Conservation (phyloP, 2,888 invertebrate genomes). For the Lypha dubia region DNA sequence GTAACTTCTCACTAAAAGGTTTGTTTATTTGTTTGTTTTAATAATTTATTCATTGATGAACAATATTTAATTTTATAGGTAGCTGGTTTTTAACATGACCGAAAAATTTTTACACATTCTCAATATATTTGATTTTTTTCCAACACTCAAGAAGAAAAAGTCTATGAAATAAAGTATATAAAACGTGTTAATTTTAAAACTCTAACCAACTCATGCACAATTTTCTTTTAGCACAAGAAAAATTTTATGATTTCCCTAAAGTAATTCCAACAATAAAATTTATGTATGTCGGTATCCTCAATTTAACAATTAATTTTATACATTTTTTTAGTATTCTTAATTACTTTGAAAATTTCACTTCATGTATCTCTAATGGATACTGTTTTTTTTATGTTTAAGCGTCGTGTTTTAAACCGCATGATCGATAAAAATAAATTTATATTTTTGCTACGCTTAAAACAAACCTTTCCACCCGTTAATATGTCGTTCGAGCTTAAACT, state of each 20-base stretch:
- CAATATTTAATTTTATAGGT: not conserved
- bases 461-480: slow-evolving; percentile 54
- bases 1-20: not conserved
- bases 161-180: not conserved
- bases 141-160: not conserved
- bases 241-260: too few species aligned
- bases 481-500: slow-evolving; percentile 78
- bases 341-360: slow-evolving; percentile 34
- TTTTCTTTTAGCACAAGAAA: not conserved
- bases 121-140: too few species aligned
- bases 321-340: not conserved
- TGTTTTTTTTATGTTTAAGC: slow-evolving; percentile 6
- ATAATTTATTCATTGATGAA: slow-evolving; percentile 2
- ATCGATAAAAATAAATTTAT: slow-evolving; percentile 32
- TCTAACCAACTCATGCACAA: not conserved
- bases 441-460: slow-evolving; percentile 21
- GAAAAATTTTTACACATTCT: not conserved
- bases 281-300: not conserved
- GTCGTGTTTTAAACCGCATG: slow-evolving; percentile 16
- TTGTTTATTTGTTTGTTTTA: slow-evolving; percentile 20
- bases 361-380: slow-evolving; percentile 43
- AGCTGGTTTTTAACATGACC: not conserved
- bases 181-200: not conserved
- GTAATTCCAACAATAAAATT: not conserved
- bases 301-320: not conserved